These are phyloP conservation scores for Percina caprodes DNA, from an alignment of 2,113 vertebrate species.

Conservation along the genomic window DNA sequence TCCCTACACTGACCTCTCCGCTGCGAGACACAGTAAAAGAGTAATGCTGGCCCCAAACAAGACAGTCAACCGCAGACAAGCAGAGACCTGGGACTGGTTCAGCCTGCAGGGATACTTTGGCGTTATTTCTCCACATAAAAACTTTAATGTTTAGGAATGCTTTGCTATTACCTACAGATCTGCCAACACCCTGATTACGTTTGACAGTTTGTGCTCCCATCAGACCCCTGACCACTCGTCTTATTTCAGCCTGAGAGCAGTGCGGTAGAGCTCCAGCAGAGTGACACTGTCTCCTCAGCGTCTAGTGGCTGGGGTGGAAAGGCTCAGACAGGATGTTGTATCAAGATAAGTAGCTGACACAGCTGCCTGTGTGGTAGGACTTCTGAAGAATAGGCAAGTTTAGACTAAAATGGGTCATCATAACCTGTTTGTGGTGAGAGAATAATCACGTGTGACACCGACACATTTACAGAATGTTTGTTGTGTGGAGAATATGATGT, in stretches of 20 bases:
- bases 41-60: not conserved
- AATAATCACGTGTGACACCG: not conserved
- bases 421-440: slow-evolving; percentile 36
- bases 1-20: not conserved
- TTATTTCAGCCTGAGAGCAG: not conserved
- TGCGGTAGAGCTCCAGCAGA: not conserved
- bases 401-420: slow-evolving; percentile 62
- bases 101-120: slow-evolving; percentile 5
- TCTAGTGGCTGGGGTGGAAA: not conserved
- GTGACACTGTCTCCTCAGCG: not conserved
- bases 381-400: slow-evolving; percentile 53
- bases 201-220: not conserved
- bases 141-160: not conserved
- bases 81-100: slow-evolving; percentile 45
- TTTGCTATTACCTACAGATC: not conserved
- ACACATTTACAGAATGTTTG: slow-evolving; percentile 33
- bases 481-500: not conserved
- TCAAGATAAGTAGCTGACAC: slow-evolving; percentile 56
- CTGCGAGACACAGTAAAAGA: not conserved
- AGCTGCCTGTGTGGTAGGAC: slow-evolving; percentile 32
- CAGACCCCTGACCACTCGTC: not conserved
- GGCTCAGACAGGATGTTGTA: slow-evolving; percentile 63
- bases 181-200: not conserved
- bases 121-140: not conserved
- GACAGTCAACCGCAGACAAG: slow-evolving; percentile 37